Percentiles rank a stretch among this genome's conserved stretches.
Conservation (phyloP, 2,888 invertebrate species). For the Watsonalla cultraria region DNA sequence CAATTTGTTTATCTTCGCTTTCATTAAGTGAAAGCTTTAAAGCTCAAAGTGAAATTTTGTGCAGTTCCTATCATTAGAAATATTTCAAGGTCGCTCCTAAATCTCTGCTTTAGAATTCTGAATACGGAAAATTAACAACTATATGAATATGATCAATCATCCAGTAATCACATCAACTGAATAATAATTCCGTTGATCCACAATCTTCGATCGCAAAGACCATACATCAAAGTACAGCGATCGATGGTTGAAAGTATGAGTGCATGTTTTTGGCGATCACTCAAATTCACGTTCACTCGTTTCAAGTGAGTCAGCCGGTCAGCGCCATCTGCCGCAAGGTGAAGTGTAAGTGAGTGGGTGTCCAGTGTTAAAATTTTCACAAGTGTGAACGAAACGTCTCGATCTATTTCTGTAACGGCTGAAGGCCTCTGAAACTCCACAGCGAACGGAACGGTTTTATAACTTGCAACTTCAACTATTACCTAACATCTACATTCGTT, state of each 20-base stretch:
- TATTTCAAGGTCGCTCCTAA: too few species aligned
- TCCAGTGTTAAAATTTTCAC: constrained; percentile 68
- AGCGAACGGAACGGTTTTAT: constrained; percentile 49
- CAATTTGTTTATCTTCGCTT: too few species aligned
- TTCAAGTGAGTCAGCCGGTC: constrained; percentile 56
- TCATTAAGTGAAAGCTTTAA: too few species aligned
- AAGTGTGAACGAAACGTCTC: constrained; percentile 72
- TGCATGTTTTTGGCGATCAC: constrained; percentile 17
- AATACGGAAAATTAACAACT: too few species aligned
- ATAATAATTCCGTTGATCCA: constrained; percentile 3
- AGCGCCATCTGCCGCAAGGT: constrained; percentile 75
- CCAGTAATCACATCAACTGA: not conserved
- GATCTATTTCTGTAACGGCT: constrained; percentile 65
- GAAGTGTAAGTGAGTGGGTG: constrained; percentile 73
- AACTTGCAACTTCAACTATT: constrained; percentile 59
- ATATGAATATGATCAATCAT: too few species aligned
- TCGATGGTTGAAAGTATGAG: not conserved
- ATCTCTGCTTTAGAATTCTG: too few species aligned
- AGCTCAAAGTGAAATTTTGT: too few species aligned
- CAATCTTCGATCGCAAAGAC: constrained; percentile 12
- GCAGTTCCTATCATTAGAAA: too few species aligned
- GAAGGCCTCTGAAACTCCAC: constrained; percentile 64
- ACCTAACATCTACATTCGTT: constrained; percentile 42
- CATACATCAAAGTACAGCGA: constrained; percentile 24
- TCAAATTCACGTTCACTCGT: constrained; percentile 15